Base-by-base conservation (phyloP, 1,140 invertebrate species). In the Leguminivora glycinivorella region DNA sequence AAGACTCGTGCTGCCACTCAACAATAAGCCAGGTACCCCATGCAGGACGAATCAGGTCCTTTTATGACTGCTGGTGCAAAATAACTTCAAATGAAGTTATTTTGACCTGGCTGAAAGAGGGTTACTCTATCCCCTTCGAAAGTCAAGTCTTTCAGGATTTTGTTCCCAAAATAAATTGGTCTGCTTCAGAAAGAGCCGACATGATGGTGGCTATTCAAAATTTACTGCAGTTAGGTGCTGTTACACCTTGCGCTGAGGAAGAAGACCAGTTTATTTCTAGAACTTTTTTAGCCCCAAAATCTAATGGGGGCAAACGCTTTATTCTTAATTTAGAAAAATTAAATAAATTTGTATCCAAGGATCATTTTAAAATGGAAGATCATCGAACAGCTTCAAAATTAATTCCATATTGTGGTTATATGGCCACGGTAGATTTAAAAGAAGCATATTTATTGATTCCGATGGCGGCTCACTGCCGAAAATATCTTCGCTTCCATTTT, bases 341-440 rank as follows among this genome's bases (percentile, higher is more conserved):
- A 31, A 74, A 74, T 58, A 38, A 58, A 31, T 74, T 74, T 58
- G 34, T 71, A 12, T 2, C 26, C 2, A 47, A 56, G 52, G 12
- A 17, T 22, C 75, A 76, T 68, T 78, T 78, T 63, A 76, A 78
- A 71, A 73, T 76, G 66, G 78, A 78, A 66, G 74, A 80, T 40
- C 34, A 70, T 26, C 22, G 74, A 34, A 78, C 72, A 0, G 72
- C 56, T 1, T 63, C 25, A 58, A 72, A 60, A 71, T 56, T 78
- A 56, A 56, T 75, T 38, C 66, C 70, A 10, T 25, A 17, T 5
- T 71, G 74, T 43, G 47, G 70, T 7, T 77, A 31, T 60, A 68
- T 80, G 68, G 71, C 71, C n/a, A 72, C 73, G 5, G 76, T 76
- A 17, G 73, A 76, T n/a, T 29, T 79, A 12, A 79, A 79, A 56